Evolutionary conservation across 2,797 vertebrate species (phyloP).

Genomic region (Anolis apletophallus): DNA sequence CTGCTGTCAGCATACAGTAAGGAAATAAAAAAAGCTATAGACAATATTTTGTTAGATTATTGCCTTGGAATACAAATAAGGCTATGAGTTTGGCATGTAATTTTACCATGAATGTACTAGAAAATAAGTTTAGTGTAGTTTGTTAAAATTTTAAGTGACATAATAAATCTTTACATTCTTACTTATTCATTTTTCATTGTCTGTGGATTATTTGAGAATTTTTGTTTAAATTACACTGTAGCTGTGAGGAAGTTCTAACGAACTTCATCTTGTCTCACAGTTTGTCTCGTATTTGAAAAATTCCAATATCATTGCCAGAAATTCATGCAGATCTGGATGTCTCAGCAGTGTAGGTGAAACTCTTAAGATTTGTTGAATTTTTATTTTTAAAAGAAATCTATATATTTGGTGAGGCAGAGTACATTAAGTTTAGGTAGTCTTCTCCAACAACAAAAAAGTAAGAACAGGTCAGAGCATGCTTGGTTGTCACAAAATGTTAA

Average conservation of each 20-base stretch:
- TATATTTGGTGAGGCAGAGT: too few species aligned
- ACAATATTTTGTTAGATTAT: conserved; percentile 89
- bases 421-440: too few species aligned
- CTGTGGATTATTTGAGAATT: conserved; percentile 63
- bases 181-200: conserved; percentile 60
- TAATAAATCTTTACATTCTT: conserved; percentile 44
- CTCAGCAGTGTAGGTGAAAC: background rate
- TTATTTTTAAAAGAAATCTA: too few species aligned
- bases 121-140: conserved; percentile 57
- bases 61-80: conserved; percentile 92
- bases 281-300: background rate
- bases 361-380: background rate
- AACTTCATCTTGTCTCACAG: background rate
- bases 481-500: background rate
- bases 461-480: background rate
- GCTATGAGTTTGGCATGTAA: conserved; percentile 75
- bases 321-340: background rate
- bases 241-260: conserved; percentile 53
- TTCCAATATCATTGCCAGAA: background rate
- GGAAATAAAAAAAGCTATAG: conserved; percentile 88
- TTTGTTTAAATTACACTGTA: conserved; percentile 50
- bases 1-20: conserved; percentile 85
- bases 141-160: conserved; percentile 70
- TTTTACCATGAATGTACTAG: conserved; percentile 70
- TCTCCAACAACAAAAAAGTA: background rate